Base-by-base conservation (phyloP, 2,888 invertebrate species). In the Iphiclides podalirius region DNA sequence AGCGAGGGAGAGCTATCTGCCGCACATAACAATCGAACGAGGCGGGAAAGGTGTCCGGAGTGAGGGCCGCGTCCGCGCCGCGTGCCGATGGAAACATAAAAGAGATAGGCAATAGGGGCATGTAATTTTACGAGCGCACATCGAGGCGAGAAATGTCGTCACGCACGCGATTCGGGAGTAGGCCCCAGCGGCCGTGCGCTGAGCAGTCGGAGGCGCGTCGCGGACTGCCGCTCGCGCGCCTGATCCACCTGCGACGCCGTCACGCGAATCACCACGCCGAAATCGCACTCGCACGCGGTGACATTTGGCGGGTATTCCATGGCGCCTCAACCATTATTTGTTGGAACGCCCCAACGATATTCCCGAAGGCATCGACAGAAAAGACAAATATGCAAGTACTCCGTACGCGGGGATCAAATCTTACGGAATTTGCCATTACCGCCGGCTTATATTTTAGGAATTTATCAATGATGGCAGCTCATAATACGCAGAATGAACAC, bases 401-500 rank as follows among this genome's bases (percentile, higher is more conserved):
- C n/a, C n/a, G n/a, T n/a, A n/a, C n/a, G n/a, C n/a, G n/a, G n/a
- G n/a, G n/a, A n/a, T n/a, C n/a, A n/a, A n/a, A n/a, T n/a, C n/a
- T 43, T 14, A 7, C 12, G 9, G 23, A 1, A 11, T 13, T 17
- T 26, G 9, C 20, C 20, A 8, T 38, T 28, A 1, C 1, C 7
- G 41, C n/a, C n/a, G n/a, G n/a, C n/a, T n/a, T n/a, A n/a, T n/a
- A 36, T 51, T 41, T 37, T 28, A 35, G 37, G 23, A 44, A 40
- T 38, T 36, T 45, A 44, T 52, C 54, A 47, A 38, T 46, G 42
- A 40, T 37, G 54, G 52, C n/a, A 26, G 9, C 13, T 41, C 35
- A 28, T 41, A 41, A 36, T 41, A 55, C 43, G 57, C 51, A 57
- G 57, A 62, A 58, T 59, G 61, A 66, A 62, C 67, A 69, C 60